Percentiles rank a stretch among this genome's conserved stretches.
Evolutionary conservation across 2,797 vertebrate genomes (phyloP).

Genomic region (Darevskia nairensis): DNA sequence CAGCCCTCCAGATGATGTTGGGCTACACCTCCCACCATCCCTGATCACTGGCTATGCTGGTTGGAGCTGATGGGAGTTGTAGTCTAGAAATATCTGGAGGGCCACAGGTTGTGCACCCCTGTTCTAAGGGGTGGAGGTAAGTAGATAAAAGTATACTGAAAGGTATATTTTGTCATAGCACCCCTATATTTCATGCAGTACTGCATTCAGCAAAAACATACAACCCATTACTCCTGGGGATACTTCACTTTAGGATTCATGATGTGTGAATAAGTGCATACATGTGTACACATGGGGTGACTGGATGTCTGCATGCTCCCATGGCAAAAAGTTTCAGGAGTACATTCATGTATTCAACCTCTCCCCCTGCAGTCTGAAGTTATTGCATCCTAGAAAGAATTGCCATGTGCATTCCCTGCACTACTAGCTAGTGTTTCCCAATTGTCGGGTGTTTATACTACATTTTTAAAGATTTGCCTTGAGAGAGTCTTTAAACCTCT

Average conservation of each 20-base stretch:
- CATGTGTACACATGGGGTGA: too few species aligned
- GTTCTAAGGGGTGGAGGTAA: not conserved
- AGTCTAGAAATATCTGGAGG: too few species aligned
- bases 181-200: not conserved
- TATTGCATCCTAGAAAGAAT: not conserved
- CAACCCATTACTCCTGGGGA: not conserved
- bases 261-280: not conserved
- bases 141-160: not conserved
- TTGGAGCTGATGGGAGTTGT: too few species aligned
- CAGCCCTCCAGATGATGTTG: too few species aligned
- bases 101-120: too few species aligned
- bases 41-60: too few species aligned
- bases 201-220: not conserved
- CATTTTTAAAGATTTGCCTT: too few species aligned
- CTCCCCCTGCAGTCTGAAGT: not conserved
- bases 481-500: too few species aligned
- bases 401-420: not conserved
- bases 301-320: not conserved
- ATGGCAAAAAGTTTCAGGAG: not conserved
- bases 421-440: too few species aligned
- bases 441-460: too few species aligned
- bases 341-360: not conserved
- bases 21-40: too few species aligned
- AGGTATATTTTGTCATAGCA: not conserved
- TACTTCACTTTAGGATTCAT: not conserved